Evolutionary conservation across 2,888 invertebrate genomes (phyloP), one percentile per base, ranked within the genome.

Genomic region (Oligia fasciuncula): DNA sequence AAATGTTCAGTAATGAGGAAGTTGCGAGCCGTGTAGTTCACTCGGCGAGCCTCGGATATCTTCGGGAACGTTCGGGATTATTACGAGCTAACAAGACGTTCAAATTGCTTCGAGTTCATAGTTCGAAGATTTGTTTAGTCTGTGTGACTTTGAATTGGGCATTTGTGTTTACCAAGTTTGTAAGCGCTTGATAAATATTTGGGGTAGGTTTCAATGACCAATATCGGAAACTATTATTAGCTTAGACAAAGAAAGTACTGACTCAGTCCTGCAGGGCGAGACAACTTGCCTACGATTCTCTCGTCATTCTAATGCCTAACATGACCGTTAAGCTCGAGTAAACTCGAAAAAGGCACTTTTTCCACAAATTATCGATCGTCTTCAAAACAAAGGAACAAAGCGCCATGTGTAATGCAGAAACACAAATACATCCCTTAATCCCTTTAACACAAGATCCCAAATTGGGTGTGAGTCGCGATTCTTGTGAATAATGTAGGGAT

Each of bases 1-100:
- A 77, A 87, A 87, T 87, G 85, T 85, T 85, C 54, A 17, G 87
- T 85, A 81, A 85, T 87, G 85, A 85, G 87, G 81, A 85, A 85
- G 87, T 85, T 87, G 73, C 29, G 62, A 73, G 51, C 73, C 63
- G 73, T 77, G 76, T 85, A 85, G 73, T 76, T 70, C n/a, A 46
- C 43, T 79, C 67, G 65, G 54, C 49, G 46, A 54, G 60, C 14
- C 35, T 76, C 70, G 72, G 72, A 63, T 63, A 68, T 75, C 68
- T 75, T 70, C 70, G 72, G 65, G 14, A 29, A 77, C 63, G 29
- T 78, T 60, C 51, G 69, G 68, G 54, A 77, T 70, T 79, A 86
- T 79, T 85, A 73, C 51, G 63, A 85, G 69, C 60, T 77, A 77
- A 87, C 76, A 75, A 87, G 85, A 68, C 14, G 62, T 23, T 63